Evolutionary conservation across 2,113 vertebrate species (phyloP).

Genomic region (Numida meleagris): DNA sequence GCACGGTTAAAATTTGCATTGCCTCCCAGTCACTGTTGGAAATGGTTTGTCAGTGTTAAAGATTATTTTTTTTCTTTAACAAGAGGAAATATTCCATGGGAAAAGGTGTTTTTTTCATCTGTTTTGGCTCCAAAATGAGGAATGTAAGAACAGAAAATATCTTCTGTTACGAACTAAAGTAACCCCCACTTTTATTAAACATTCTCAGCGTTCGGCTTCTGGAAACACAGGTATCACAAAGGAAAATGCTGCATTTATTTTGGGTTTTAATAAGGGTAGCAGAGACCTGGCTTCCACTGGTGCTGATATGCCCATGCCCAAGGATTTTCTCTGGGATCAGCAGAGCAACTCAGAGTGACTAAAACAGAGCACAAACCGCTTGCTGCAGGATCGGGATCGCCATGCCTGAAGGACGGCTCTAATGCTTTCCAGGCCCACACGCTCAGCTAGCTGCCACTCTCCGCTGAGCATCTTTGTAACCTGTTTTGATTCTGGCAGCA

Average conservation of each 20-base stretch:
- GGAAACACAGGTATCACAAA: neutral
- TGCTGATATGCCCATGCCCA: rapidly evolving
- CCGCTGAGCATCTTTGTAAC: neutral
- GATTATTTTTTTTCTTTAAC: neutral
- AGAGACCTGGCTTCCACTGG: rapidly evolving
- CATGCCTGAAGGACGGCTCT: neutral
- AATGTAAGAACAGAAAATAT: neutral
- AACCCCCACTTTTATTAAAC: neutral
- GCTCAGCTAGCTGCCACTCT: neutral
- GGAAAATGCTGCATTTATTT: neutral
- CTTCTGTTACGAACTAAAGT: rapidly evolving
- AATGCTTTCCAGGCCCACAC: neutral
- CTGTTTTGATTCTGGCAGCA: neutral
- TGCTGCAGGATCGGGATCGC: neutral
- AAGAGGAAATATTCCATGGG: neutral
- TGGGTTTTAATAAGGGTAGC: neutral
- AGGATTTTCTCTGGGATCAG: neutral
- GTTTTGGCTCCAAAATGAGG: neutral
- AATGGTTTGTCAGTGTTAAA: neutral
- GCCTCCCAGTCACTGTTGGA: neutral
- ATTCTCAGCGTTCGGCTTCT: neutral
- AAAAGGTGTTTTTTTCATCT: neutral
- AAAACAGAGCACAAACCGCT: rapidly evolving
- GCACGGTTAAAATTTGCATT: rapidly evolving
- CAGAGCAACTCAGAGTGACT: neutral